phyloP scores from a whole-genome alignment of 1,140 invertebrate species.

The Drosophila malerkotliana region DNA sequence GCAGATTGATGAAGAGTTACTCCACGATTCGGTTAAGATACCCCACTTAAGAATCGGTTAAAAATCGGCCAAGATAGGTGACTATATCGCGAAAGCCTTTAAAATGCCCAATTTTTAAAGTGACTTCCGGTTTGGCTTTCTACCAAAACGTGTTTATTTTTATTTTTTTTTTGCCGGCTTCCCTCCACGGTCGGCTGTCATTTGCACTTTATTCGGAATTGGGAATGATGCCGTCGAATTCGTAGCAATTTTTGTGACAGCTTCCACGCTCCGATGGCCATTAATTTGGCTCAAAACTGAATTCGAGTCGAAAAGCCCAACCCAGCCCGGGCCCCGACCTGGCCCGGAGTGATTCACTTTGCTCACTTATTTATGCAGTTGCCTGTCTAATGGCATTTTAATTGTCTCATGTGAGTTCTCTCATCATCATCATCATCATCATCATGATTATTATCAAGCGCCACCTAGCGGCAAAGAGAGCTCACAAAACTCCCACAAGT shows the following conservation, averaged over 20 bases:
- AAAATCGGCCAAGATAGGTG: neutral
- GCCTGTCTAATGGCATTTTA: slow-evolving; percentile 74
- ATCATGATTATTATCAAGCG: slow-evolving; percentile 9
- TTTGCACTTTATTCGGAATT: slow-evolving; percentile 21
- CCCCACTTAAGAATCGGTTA: neutral
- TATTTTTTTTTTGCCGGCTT: neutral
- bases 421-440: slow-evolving; percentile 1
- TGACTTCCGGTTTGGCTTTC: neutral
- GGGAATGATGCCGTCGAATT: slow-evolving; percentile 6
- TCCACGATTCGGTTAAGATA: neutral
- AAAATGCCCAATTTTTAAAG: neutral
- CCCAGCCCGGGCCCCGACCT: no score
- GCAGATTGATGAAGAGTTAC: no score
- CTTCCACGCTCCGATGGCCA: slow-evolving; percentile 29
- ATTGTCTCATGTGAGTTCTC: slow-evolving; percentile 57
- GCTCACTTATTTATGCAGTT: slow-evolving; percentile 54
- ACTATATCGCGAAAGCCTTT: no score
- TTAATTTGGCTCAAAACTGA: slow-evolving; percentile 32
- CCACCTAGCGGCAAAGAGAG: slow-evolving; percentile 23
- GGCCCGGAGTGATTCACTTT: slow-evolving; percentile 20
- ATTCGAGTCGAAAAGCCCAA: neutral
- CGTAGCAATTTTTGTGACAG: slow-evolving; percentile 17
- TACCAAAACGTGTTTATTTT: neutral
- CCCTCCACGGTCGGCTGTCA: slow-evolving; percentile 2
- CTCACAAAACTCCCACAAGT: slow-evolving; percentile 19